phyloP scores from a whole-genome alignment of 23 tunicate genomes.

The Trididemnum clinides region DNA sequence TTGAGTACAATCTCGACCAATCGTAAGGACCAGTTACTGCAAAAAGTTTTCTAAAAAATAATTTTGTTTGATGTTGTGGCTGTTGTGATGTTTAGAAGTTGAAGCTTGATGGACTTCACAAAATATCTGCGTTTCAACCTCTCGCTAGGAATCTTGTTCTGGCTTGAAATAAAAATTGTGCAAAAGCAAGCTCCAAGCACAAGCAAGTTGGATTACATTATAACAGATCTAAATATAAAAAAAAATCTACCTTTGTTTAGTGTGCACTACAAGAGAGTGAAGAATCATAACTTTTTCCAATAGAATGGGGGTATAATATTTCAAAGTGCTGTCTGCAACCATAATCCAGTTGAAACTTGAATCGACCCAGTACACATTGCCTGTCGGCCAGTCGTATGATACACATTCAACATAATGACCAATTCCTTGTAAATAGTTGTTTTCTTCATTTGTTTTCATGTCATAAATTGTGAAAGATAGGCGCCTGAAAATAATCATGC shows the following conservation, averaged over 20 bases:
- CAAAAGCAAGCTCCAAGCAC: too few relatives aligned
- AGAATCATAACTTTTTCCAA: background rate
- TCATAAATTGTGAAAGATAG: too few relatives aligned
- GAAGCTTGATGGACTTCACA: too few relatives aligned
- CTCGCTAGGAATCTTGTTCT: too few relatives aligned
- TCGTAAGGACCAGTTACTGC: conserved; percentile 49
- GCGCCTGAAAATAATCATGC: too few relatives aligned
- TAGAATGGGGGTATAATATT: conserved; percentile 57
- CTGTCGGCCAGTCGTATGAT: conserved; percentile 77
- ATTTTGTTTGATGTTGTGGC: background rate
- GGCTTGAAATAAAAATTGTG: too few relatives aligned
- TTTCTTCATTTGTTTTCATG: too few relatives aligned
- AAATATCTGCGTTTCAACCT: too few relatives aligned
- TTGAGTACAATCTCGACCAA: conserved; percentile 22
- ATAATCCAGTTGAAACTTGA: conserved; percentile 86
- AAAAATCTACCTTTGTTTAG: conserved; percentile 52
- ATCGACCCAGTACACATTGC: conserved; percentile 93
- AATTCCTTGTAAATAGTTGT: too few relatives aligned
- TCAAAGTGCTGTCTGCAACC: conserved; percentile 56
- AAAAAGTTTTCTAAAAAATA: conserved; percentile 42
- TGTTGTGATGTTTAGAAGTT: too few relatives aligned
- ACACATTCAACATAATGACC: conserved; percentile 80
- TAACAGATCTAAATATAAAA: background rate
- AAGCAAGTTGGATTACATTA: too few relatives aligned
- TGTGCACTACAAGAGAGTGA: conserved; percentile 76